Evolutionary conservation across 2,888 invertebrate species (phyloP).

Genomic region (Galerucella pusilla): DNA sequence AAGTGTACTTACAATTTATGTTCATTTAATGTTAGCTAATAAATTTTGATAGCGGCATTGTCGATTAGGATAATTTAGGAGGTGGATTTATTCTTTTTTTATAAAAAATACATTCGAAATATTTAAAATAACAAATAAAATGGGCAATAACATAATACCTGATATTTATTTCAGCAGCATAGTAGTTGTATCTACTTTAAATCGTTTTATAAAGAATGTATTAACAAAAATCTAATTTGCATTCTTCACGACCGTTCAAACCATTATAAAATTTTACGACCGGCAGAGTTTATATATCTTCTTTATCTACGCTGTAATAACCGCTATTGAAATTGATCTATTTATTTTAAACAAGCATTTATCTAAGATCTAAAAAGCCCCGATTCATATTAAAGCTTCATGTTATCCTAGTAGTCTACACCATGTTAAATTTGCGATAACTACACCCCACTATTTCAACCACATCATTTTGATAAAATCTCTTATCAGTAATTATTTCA

Average conservation of each 20-base stretch:
- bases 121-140: no score
- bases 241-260: conserved; percentile 8
- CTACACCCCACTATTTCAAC: conserved; percentile 27
- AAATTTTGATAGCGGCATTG: conserved; percentile 37
- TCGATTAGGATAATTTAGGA: conserved; percentile 54
- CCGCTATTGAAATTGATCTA: conserved; percentile 46
- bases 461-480: conserved; percentile 24
- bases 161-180: no score
- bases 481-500: conserved; percentile 33
- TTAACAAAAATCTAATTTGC: no score
- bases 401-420: conserved; percentile 51
- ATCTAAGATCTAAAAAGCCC: conserved; percentile 60
- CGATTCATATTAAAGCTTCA: conserved; percentile 59
- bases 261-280: conserved; percentile 23
- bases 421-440: conserved; percentile 35
- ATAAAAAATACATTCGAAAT: no score
- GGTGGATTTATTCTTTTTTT: background rate
- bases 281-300: conserved; percentile 26
- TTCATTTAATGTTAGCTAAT: conserved; percentile 44
- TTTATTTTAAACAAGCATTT: conserved; percentile 53
- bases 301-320: conserved; percentile 13
- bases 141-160: no score
- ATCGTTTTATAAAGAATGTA: no score
- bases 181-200: background rate
- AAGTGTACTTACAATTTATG: conserved; percentile 47